A percentile compares a stretch with the other conserved stretches of the same genome.
Conservation (phyloP, 2,113 vertebrate species). For the Hypocryptadius cinnamomeus region DNA sequence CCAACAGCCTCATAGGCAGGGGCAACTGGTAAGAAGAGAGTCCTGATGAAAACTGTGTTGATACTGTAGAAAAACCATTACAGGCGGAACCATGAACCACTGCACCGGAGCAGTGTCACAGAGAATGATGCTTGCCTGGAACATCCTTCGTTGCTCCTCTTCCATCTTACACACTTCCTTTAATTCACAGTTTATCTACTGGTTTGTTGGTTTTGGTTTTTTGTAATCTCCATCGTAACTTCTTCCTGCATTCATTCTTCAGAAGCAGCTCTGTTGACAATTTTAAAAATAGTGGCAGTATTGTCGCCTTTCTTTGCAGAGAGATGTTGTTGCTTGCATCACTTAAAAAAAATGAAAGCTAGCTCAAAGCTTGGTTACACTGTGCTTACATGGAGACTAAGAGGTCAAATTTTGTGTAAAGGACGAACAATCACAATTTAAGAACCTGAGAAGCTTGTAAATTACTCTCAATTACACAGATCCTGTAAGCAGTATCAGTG, state of each 20-base stretch:
- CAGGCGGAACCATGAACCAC: accelerated
- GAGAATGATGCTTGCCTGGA: neutral
- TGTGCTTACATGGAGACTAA: neutral
- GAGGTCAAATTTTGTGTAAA: neutral
- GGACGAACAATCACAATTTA: neutral
- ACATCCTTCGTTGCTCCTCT: neutral
- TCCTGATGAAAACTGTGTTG: neutral
- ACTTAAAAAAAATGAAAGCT: neutral
- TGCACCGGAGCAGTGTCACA: neutral
- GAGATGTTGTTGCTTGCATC: neutral
- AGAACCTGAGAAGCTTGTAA: conserved; percentile 42
- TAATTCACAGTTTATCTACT: neutral
- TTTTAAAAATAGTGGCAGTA: neutral
- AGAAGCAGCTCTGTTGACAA: neutral
- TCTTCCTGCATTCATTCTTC: neutral
- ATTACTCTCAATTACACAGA: conserved; percentile 34
- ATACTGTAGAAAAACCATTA: neutral
- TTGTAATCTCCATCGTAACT: neutral
- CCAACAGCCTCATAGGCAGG: neutral
- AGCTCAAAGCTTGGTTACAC: neutral
- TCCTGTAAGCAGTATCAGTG: neutral
- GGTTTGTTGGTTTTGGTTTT: neutral
- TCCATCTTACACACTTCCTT: neutral
- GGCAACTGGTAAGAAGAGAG: neutral
- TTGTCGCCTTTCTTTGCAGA: neutral